Percentiles rank a stretch among this genome's conserved stretches.
phyloP scores from a whole-genome alignment of 2,888 invertebrate genomes.

The Hesperia comma region DNA sequence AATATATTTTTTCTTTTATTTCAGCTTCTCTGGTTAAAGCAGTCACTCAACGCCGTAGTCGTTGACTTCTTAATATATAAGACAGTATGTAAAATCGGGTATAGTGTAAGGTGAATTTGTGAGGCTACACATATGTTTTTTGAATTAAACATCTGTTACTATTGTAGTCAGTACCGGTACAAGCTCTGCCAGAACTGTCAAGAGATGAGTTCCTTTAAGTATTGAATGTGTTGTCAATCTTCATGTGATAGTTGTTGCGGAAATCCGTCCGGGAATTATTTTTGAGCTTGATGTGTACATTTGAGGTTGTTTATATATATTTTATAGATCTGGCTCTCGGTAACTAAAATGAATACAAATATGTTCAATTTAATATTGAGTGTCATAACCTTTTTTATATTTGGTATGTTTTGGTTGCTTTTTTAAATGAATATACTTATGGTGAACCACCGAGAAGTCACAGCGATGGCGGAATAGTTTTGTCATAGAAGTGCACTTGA shows the following conservation, averaged over 20 bases:
- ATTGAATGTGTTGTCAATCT: neutral
- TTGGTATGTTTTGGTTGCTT: neutral
- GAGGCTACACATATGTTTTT: slow-evolving; percentile 31
- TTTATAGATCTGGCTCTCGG: neutral
- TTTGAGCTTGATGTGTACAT: no score
- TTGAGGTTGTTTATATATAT: neutral
- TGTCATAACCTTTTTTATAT: neutral
- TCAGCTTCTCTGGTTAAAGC: slow-evolving; percentile 51
- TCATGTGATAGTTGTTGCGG: no score
- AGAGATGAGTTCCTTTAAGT: neutral
- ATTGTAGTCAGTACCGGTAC: slow-evolving; percentile 10
- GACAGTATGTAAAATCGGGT: slow-evolving; percentile 34
- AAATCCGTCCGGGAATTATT: no score
- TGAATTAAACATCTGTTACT: slow-evolving; percentile 26
- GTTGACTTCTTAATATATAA: neutral
- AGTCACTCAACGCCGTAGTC: slow-evolving; percentile 39
- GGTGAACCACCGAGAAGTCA: no score
- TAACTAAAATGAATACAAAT: neutral
- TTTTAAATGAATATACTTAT: no score
- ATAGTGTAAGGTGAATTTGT: slow-evolving; percentile 29
- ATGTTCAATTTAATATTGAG: neutral
- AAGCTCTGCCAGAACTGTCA: neutral
- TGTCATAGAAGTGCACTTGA: no score
- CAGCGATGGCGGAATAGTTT: no score
- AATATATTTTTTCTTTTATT: slow-evolving; percentile 37